Conservation (phyloP, 53 echinoderm and acorn worm species). For the Hippasteria phrygiana region DNA sequence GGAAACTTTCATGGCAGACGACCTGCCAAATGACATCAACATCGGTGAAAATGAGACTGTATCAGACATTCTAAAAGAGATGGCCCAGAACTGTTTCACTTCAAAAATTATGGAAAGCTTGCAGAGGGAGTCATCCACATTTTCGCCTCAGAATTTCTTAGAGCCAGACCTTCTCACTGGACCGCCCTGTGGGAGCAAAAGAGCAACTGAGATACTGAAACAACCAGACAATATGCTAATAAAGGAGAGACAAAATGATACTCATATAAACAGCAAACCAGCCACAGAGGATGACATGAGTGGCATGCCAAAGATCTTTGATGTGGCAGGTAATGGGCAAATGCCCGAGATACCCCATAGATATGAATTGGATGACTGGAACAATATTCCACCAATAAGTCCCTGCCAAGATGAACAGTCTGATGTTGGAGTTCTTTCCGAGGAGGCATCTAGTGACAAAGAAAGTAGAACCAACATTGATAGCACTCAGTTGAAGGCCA, state of each 20-base stretch:
- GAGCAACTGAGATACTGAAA: neutral
- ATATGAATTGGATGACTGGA: neutral
- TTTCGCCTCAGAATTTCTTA: neutral
- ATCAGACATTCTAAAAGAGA: constrained; percentile 12
- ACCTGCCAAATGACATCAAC: neutral
- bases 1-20: neutral
- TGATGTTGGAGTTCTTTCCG: neutral
- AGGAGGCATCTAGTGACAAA: too few species aligned
- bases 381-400: neutral
- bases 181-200: neutral
- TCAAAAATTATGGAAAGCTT: constrained; percentile 35
- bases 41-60: neutral
- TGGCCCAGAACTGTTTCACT: constrained; percentile 42
- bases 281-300: neutral
- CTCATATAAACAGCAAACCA: neutral
- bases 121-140: neutral
- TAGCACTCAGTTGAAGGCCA: too few species aligned
- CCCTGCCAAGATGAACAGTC: neutral
- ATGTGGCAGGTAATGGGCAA: constrained; percentile 27
- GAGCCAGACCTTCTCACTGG: neutral
- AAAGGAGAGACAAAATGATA: constrained; percentile 14
- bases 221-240: neutral
- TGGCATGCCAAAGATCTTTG: constrained; percentile 16
- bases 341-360: constrained; percentile 8
- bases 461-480: too few species aligned